Base-by-base conservation (phyloP, 2,888 invertebrate species). In the Lithosia quadra region DNA sequence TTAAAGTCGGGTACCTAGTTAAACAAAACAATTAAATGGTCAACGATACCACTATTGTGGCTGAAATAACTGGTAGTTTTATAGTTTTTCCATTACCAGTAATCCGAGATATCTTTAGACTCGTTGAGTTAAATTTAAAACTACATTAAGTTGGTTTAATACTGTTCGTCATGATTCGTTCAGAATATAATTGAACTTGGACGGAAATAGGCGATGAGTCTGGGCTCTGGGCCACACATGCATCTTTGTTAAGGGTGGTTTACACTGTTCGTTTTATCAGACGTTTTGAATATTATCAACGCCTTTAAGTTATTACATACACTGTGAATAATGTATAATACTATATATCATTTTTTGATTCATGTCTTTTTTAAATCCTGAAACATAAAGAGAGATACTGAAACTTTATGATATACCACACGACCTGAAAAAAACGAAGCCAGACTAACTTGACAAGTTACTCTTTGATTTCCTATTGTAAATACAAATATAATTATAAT, bases 101-200 rank as follows among this genome's bases (percentile, higher is more conserved):
- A 85, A 87, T 81, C 79, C 68, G 81, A 89, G 83, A 86, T 83
- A 78, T 69, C 70, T 72, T 76, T 79, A 73, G 78, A 77, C 68
- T 80, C 80, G 69, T 77, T 71, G 69, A 71, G 84, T 80, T 84
- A 81, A 84, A 86, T 82, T 80, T 87, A 87, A 87, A 85, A 78
- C 81, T 84, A 86, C 87, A 88, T 89, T 86, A 82, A 82, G 78
- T 77, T 62, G 60, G 73, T 67, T 73, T 75, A 74, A 72, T 74
- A 63, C 70, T 66, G 75, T 72, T 71, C 73, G 55, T 68, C 72
- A 77, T 74, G 76, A 75, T 80, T 79, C 79, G 80, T 80, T 77
- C 76, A 69, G 76, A 74, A 77, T 82, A 81, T 85, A 85, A 86
- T 84, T 84, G 79, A 83, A 84, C 75, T 81, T 80, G 77, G 73